These are phyloP conservation scores for Notechis scutatus DNA, from an alignment of 2,113 vertebrate species.

Conservation along the genomic window DNA sequence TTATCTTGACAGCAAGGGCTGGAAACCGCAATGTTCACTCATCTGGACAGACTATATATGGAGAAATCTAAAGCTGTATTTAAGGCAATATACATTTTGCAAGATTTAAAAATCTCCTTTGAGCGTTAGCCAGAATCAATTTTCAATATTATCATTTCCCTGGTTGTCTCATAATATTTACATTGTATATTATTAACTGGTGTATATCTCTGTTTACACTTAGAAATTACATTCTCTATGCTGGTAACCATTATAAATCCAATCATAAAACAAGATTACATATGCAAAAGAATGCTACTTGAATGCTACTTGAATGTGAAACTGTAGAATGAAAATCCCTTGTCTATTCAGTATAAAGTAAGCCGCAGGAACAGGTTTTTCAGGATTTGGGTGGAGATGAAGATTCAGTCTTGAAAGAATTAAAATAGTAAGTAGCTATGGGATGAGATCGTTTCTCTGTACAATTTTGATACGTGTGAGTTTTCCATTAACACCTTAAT, in stretches of 20 bases:
- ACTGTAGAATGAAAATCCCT: conserved; percentile 47
- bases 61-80: neutral
- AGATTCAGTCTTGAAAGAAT: conserved; percentile 63
- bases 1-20: neutral
- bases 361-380: conserved; percentile 69
- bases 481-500: neutral
- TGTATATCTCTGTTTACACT: neutral
- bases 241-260: neutral
- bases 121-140: neutral
- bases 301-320: neutral
- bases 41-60: neutral
- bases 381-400: conserved; percentile 57
- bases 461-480: conserved; percentile 3
- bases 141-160: neutral
- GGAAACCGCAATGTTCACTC: neutral
- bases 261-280: conserved; percentile 17
- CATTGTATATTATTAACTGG: neutral
- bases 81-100: neutral
- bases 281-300: conserved; percentile 9
- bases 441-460: conserved; percentile 23
- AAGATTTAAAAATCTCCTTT: neutral
- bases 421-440: conserved; percentile 39
- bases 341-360: conserved; percentile 60
- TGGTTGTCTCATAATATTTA: neutral
- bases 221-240: neutral